phyloP scores from a whole-genome alignment of 2,113 vertebrate genomes.

The Arenaria interpres region DNA sequence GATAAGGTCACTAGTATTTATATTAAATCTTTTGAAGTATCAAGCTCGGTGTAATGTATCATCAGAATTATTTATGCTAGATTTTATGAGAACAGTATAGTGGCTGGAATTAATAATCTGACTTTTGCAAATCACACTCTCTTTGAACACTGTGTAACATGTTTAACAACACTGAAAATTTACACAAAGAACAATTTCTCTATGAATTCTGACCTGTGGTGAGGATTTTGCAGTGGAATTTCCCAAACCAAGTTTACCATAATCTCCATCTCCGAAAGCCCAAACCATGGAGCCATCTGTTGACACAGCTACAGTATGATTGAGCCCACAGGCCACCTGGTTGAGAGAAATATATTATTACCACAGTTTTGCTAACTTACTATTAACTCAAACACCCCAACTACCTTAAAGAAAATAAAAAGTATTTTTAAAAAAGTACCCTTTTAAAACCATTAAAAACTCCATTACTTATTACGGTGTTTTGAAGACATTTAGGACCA shows the following conservation, averaged over 20 bases:
- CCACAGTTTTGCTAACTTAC: not conserved
- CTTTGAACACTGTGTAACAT: not conserved
- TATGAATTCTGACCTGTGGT: slow-evolving; percentile 75
- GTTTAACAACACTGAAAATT: not conserved
- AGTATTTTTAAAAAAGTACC: not conserved
- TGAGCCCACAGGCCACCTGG: slow-evolving; percentile 86
- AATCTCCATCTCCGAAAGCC: slow-evolving; percentile 88
- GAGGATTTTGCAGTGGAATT: slow-evolving; percentile 88
- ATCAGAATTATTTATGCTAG: not conserved
- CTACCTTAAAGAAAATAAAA: not conserved
- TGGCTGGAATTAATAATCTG: not conserved
- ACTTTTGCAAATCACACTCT: not conserved
- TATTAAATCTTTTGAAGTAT: not conserved
- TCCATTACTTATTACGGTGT: not conserved
- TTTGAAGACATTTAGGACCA: not conserved
- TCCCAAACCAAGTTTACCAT: slow-evolving; percentile 85
- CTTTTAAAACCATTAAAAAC: not conserved
- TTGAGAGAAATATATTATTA: not conserved
- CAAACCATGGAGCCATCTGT: slow-evolving; percentile 85
- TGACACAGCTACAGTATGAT: slow-evolving; percentile 85
- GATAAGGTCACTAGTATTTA: not conserved
- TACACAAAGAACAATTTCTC: not conserved
- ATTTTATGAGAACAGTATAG: not conserved
- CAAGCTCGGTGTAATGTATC: not conserved
- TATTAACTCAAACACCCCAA: not conserved